Evolutionary conservation across 1,140 invertebrate genomes (phyloP).

Genomic region (Drosophila murphyi): DNA sequence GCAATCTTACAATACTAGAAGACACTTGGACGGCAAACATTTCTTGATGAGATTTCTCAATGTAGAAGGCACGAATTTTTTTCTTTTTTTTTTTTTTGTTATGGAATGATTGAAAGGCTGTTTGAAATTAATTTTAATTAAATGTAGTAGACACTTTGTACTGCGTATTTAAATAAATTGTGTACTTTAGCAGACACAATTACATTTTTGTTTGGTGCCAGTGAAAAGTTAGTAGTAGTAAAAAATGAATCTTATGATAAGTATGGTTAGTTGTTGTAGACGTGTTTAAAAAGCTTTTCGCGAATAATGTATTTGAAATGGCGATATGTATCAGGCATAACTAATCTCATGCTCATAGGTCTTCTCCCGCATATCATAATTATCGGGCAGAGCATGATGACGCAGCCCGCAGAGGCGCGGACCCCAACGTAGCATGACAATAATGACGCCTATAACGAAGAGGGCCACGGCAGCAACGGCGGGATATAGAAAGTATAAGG

Average conservation of each 20-base stretch:
- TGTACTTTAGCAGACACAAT: slow-evolving; percentile 1
- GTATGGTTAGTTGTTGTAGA: slow-evolving; percentile 48
- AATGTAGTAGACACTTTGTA: slow-evolving; percentile 49
- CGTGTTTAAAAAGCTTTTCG: slow-evolving; percentile 27
- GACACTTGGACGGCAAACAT: slow-evolving; percentile 67
- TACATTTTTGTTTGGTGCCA: slow-evolving; percentile 29
- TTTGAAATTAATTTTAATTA: slow-evolving; percentile 19
- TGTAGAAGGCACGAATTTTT: slow-evolving; percentile 56
- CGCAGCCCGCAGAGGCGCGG: slow-evolving; percentile 88
- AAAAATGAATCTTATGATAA: slow-evolving; percentile 27
- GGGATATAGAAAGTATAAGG: slow-evolving; percentile 90
- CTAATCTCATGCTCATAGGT: slow-evolving; percentile 88
- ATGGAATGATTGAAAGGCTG: slow-evolving; percentile 32
- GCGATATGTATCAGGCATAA: slow-evolving; percentile 74
- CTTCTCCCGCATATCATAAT: slow-evolving; percentile 87
- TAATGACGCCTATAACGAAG: slow-evolving; percentile 90
- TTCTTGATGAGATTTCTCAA: slow-evolving; percentile 26
- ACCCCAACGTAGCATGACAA: slow-evolving; percentile 90
- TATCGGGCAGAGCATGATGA: slow-evolving; percentile 87
- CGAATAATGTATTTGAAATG: slow-evolving; percentile 19
- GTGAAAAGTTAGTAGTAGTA: slow-evolving; percentile 43
- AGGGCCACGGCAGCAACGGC: slow-evolving; percentile 89
- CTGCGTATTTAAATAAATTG: slow-evolving; percentile 49
- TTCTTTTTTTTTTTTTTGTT: slow-evolving; percentile 10
- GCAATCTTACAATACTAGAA: slow-evolving; percentile 50